Evolutionary conservation across 2,888 invertebrate genomes (phyloP).

Genomic region (Spicauda simplicius): DNA sequence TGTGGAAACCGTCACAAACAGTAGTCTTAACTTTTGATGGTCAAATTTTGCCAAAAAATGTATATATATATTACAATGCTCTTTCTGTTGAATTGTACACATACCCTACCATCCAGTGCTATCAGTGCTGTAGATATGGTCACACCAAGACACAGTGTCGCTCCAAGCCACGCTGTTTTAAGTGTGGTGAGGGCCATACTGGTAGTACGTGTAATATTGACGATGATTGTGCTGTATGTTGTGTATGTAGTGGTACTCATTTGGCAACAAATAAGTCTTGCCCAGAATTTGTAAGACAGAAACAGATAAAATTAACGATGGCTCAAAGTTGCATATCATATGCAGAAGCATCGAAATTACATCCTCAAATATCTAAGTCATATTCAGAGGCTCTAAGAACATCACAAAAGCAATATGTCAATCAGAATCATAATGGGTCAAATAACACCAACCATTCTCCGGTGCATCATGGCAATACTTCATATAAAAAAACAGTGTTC

Average conservation of each 20-base stretch:
- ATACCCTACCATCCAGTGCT: neutral
- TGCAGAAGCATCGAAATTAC: neutral
- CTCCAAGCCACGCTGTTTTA: slow-evolving; percentile 8
- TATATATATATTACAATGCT: slow-evolving; percentile 22
- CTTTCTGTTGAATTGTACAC: slow-evolving; percentile 8
- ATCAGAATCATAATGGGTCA: neutral
- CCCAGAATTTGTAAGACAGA: neutral
- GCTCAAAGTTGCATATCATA: neutral
- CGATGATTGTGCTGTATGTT: neutral
- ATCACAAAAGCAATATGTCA: neutral
- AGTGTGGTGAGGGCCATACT: slow-evolving; percentile 8
- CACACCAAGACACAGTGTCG: slow-evolving; percentile 12
- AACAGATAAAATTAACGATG: neutral
- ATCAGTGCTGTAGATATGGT: neutral
- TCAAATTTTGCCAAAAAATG: slow-evolving; percentile 22
- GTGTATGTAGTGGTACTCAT: neutral
- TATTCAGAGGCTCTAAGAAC: neutral
- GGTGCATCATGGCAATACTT: neutral
- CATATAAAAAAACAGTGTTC: neutral
- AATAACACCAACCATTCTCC: neutral
- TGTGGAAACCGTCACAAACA: slow-evolving; percentile 15
- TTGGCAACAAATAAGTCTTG: neutral
- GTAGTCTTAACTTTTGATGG: slow-evolving; percentile 31
- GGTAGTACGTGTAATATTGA: slow-evolving; percentile 3
- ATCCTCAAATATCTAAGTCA: neutral